phyloP scores from a whole-genome alignment of 2,888 invertebrate species.

The Nomada flava region DNA sequence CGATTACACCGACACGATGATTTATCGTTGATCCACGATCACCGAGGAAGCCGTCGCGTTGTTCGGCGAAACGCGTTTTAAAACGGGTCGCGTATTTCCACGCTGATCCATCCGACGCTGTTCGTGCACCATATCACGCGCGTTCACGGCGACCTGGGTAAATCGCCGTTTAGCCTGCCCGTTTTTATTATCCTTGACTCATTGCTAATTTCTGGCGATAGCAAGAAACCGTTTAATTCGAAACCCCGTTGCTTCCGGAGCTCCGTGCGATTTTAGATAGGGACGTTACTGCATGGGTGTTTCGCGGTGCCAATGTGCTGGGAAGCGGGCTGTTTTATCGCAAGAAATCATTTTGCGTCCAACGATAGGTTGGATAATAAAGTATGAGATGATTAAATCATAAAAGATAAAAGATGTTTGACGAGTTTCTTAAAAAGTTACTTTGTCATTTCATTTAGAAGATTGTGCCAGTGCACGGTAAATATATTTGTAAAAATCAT shows the following conservation, averaged over 20 bases:
- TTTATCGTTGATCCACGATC: slow-evolving; percentile 37
- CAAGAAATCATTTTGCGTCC: too few species aligned
- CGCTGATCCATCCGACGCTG: neutral
- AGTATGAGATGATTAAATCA: too few species aligned
- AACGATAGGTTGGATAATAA: too few species aligned
- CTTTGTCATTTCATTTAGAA: too few species aligned
- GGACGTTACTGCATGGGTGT: too few species aligned
- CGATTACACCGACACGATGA: slow-evolving; percentile 22
- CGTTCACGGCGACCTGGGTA: neutral
- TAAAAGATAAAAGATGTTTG: too few species aligned
- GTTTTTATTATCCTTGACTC: neutral
- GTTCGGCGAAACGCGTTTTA: slow-evolving; percentile 13
- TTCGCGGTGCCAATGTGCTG: too few species aligned
- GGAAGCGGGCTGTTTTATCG: too few species aligned
- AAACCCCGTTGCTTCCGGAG: neutral
- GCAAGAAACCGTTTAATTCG: neutral
- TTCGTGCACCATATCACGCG: neutral
- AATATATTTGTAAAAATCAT: too few species aligned
- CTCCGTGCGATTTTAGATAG: neutral
- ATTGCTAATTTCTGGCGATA: neutral
- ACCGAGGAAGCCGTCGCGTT: slow-evolving; percentile 1
- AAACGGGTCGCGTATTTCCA: slow-evolving; percentile 7
- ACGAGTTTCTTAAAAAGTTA: too few species aligned
- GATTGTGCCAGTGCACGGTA: too few species aligned
- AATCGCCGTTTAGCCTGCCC: too few species aligned